Evolutionary conservation across 2,888 invertebrate species (phyloP).

Genomic region (Microctonus hyperodae): DNA sequence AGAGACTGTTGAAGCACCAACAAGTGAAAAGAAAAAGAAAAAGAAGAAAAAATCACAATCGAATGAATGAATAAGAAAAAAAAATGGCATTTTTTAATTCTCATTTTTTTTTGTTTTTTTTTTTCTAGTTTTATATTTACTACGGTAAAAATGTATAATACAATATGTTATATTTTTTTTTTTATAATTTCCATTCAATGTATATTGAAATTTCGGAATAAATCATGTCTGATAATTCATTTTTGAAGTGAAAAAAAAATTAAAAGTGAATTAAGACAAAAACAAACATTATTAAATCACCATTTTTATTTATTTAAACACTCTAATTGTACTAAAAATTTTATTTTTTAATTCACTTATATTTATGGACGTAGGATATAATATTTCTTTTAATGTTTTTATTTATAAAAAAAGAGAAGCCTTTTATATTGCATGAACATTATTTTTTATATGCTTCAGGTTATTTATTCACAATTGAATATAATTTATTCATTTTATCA

Average conservation of each 20-base stretch:
- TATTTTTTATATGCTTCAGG: neutral
- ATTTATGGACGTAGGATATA: neutral
- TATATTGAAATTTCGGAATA: neutral
- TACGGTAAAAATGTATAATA: neutral
- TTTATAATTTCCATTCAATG: conserved; percentile 1
- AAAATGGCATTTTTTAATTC: conserved; percentile 22
- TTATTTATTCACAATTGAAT: neutral
- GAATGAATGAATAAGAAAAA: conserved; percentile 36
- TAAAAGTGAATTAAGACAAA: neutral
- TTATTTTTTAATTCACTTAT: conserved; percentile 10
- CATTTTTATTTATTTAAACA: conserved; percentile 20
- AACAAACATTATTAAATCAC: neutral
- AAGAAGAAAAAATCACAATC: conserved; percentile 66
- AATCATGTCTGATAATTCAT: neutral
- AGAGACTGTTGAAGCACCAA: conserved; percentile 48
- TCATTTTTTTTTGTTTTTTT: conserved; percentile 31
- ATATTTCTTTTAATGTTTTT: neutral
- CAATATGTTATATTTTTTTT: conserved; percentile 11
- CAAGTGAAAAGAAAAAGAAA: conserved; percentile 67
- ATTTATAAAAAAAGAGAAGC: neutral
- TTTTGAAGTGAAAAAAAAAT: neutral
- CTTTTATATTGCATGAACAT: neutral
- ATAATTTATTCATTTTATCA: neutral
- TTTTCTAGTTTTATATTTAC: conserved; percentile 22
- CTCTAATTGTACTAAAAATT: conserved; percentile 19